Percentiles rank a stretch among this genome's conserved stretches.
Conservation (phyloP, 2,888 invertebrate species). For the Mesorhabditis sp. region DNA sequence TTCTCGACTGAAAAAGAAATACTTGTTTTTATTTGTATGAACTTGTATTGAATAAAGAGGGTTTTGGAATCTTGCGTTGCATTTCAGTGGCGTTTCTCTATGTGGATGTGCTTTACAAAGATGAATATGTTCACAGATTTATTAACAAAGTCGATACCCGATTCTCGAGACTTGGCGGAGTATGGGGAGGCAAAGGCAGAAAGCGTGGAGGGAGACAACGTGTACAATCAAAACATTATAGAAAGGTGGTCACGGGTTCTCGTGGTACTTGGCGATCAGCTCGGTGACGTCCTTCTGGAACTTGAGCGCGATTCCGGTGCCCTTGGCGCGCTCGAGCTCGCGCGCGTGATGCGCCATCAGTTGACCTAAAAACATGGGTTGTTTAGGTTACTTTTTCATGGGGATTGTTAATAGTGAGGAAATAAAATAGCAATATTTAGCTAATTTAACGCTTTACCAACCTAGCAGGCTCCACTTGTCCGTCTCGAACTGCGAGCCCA, state of each 20-base stretch:
- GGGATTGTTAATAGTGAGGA: background rate
- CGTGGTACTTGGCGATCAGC: background rate
- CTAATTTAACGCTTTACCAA: background rate
- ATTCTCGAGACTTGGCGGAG: too few relatives aligned
- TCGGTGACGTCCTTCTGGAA: background rate
- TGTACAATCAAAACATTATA: too few relatives aligned
- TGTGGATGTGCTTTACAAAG: too few relatives aligned
- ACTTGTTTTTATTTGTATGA: too few relatives aligned
- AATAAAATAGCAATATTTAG: background rate
- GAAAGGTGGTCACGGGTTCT: background rate
- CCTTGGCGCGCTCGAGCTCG: conserved; percentile 2
- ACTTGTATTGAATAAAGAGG: too few relatives aligned
- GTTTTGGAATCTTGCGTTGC: too few relatives aligned
- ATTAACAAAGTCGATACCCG: too few relatives aligned
- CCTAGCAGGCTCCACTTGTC: conserved; percentile 6
- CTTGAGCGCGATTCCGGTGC: background rate
- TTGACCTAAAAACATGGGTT: background rate
- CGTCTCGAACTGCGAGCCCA: background rate
- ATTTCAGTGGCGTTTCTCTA: too few relatives aligned
- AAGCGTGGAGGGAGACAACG: too few relatives aligned
- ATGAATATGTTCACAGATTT: too few relatives aligned
- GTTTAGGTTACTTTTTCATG: background rate
- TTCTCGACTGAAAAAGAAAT: too few relatives aligned
- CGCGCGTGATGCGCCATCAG: background rate
- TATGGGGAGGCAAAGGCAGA: too few relatives aligned